These are phyloP conservation scores for Brachirus orientalis DNA, from an alignment of 2,113 vertebrate genomes.

Conservation along the genomic window DNA sequence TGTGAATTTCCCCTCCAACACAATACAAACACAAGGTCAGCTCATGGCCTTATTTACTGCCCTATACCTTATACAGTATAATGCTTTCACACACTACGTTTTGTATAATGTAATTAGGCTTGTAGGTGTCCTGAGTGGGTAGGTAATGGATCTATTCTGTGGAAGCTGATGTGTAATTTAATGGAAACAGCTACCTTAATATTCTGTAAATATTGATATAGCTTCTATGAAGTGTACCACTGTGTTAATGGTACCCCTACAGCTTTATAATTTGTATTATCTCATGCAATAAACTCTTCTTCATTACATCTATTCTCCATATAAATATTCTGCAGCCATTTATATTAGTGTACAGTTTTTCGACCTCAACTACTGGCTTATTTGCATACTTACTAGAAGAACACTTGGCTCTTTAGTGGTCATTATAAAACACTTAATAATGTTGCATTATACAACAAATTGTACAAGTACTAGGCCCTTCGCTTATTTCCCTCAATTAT, in stretches of 20 bases:
- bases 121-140: slow-evolving; percentile 15
- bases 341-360: too few species aligned
- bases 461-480: too few species aligned
- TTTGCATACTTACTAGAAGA: too few species aligned
- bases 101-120: slow-evolving; percentile 45
- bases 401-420: too few species aligned
- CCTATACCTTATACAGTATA: slow-evolving; percentile 1
- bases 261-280: not conserved
- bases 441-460: too few species aligned
- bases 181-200: slow-evolving; percentile 11
- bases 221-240: not conserved
- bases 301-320: slow-evolving; percentile 18
- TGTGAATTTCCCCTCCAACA: not conserved
- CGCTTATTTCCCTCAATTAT: too few species aligned
- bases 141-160: slow-evolving; percentile 27
- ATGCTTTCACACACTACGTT: not conserved
- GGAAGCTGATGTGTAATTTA: slow-evolving; percentile 3
- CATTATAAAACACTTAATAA: too few species aligned
- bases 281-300: not conserved
- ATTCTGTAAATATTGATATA: slow-evolving; percentile 33
- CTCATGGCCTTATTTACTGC: slow-evolving; percentile 8
- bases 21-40: slow-evolving; percentile 9
- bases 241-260: not conserved
- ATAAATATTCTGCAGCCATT: not conserved
- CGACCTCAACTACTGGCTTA: too few species aligned